These are phyloP conservation scores for Brotula barbata DNA, from an alignment of 2,797 vertebrate genomes.

Conservation along the genomic window DNA sequence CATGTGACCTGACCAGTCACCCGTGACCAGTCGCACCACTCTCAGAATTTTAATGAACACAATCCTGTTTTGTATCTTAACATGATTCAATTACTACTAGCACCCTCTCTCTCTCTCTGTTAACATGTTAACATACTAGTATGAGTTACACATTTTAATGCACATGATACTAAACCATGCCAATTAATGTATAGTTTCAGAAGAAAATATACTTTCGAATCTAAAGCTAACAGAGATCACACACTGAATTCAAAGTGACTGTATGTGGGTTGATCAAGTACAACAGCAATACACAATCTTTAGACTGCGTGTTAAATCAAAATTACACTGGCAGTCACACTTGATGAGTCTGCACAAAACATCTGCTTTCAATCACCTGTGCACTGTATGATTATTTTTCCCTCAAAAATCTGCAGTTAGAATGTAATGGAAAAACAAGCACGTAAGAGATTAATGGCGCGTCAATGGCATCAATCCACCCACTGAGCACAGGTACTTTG, in stretches of 20 bases:
- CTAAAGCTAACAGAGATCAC: slow-evolving; percentile 29
- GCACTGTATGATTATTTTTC: too few species aligned
- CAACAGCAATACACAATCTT: too few species aligned
- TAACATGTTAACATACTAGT: slow-evolving; percentile 19
- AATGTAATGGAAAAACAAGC: too few species aligned
- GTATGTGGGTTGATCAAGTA: slow-evolving; percentile 48
- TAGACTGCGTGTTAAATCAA: too few species aligned
- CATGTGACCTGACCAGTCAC: slow-evolving; percentile 29
- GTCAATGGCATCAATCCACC: too few species aligned
- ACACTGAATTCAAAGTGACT: slow-evolving; percentile 34
- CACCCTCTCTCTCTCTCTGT: slow-evolving; percentile 27
- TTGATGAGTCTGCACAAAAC: too few species aligned
- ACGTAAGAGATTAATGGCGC: too few species aligned
- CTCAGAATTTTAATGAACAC: slow-evolving; percentile 53
- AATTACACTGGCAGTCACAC: too few species aligned
- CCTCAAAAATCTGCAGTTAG: too few species aligned
- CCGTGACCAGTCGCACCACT: slow-evolving; percentile 41
- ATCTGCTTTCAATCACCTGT: too few species aligned
- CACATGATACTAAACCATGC: slow-evolving; percentile 42
- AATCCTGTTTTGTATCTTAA: slow-evolving; percentile 41
- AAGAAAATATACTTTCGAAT: slow-evolving; percentile 33
- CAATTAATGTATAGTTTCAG: slow-evolving; percentile 36
- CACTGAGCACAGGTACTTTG: too few species aligned
- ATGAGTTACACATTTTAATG: slow-evolving; percentile 23
- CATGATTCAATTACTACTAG: too few species aligned